Evolutionary conservation across 2,888 invertebrate species (phyloP).

Genomic region (Macrophya annulata): DNA sequence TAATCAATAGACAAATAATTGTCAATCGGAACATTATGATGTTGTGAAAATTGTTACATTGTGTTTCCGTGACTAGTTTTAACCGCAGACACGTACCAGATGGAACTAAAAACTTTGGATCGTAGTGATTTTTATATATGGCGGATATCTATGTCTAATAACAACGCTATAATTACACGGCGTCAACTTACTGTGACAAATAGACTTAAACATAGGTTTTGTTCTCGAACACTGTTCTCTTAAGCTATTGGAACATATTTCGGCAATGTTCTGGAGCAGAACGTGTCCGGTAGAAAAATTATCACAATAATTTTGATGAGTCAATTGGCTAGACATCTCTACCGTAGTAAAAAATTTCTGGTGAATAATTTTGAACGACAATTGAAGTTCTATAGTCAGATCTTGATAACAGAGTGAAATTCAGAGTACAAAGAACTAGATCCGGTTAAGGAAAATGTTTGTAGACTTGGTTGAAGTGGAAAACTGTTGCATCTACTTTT

Average conservation of each 20-base stretch:
- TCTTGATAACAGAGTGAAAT: background rate
- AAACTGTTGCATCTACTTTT: constrained; percentile 22
- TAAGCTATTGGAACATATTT: constrained; percentile 12
- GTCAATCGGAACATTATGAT: constrained; percentile 31
- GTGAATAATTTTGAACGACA: background rate
- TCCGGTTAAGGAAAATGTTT: constrained; percentile 6
- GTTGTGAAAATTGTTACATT: constrained; percentile 25
- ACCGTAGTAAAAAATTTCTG: background rate
- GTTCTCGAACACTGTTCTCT: background rate
- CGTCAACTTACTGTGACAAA: constrained; percentile 66
- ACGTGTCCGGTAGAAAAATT: constrained; percentile 46
- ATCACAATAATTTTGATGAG: background rate
- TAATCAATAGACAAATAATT: constrained; percentile 16
- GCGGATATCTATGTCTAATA: constrained; percentile 20
- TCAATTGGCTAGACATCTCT: background rate
- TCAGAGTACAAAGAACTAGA: background rate
- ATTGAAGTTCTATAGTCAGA: background rate
- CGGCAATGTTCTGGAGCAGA: constrained; percentile 55
- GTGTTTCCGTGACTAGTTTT: background rate
- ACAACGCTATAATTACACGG: constrained; percentile 60
- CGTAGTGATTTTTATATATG: constrained; percentile 43
- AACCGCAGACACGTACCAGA: background rate
- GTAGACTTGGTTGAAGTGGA: background rate
- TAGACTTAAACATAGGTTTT: constrained; percentile 65
- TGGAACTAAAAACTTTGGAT: constrained; percentile 2